Base-by-base conservation (phyloP, 1,140 invertebrate genomes). In the Pristionchus pacificus region DNA sequence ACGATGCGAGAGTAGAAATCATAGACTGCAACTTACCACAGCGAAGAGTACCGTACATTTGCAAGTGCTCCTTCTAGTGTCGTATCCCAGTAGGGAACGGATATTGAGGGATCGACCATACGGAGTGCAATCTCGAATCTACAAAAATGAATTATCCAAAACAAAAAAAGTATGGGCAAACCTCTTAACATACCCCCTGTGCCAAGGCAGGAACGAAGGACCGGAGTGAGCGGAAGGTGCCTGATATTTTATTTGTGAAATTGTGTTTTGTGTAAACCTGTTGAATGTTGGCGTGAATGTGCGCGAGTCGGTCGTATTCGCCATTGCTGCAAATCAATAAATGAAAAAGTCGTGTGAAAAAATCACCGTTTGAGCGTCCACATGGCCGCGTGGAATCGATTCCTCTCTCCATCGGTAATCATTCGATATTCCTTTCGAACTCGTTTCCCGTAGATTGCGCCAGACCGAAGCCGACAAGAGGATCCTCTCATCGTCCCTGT, bases 401-500 rank as follows among this genome's bases (percentile, higher is more conserved):
- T 57, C 64, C 82, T 65, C 64, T 85, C 82, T 2, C 78, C 68
- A 27, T 80, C 79, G 0, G 76, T 79, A 33, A 85, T 38, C 71
- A 74, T 78, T 14, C 84, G 70, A 72, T 84, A 84, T 68, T 85
- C 84, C 65, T 84, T 84, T 32, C 84, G 27, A n/a, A n/a, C n/a
- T n/a, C n/a, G n/a, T n/a, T n/a, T n/a, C n/a, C 38, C 38, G 38
- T 49, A 49, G 19, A 49, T 49, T 6, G 38, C 38, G 6, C 38
- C 38, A 19, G 38, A 49, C 6, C 6, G 38, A 10, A 49, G 38
- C 6, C 38, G 38, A 49, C 38, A 49, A 19, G 6, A 10, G 6
- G 19, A 49, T 10, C 38, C 38, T 6, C 6, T 10, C 38, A 49
- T 10, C 19, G 38, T 49, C 19, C 38, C 38, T 49, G 38, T 10